These are phyloP conservation scores for Brachypteracias leptosomus DNA, from an alignment of 2,113 vertebrate species.

Conservation along the genomic window DNA sequence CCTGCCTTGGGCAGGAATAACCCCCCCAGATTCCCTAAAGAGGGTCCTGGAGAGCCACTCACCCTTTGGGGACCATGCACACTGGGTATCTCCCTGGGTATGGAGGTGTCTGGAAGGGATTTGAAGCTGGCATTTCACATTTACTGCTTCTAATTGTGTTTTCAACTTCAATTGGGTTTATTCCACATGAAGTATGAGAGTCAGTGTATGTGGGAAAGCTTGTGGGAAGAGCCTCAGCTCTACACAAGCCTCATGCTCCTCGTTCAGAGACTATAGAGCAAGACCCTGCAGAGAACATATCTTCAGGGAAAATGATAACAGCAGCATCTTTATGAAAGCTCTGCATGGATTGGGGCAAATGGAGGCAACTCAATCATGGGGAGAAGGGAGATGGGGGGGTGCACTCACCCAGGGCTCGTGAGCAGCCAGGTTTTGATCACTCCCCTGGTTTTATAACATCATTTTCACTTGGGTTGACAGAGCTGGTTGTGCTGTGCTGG, in stretches of 20 bases:
- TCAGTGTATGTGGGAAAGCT: neutral
- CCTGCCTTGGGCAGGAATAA: neutral
- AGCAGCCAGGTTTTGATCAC: neutral
- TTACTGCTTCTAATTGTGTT: neutral
- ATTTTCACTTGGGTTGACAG: neutral
- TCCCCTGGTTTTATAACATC: neutral
- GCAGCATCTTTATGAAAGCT: neutral
- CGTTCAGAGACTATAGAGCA: neutral
- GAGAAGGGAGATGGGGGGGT: neutral
- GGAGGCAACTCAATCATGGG: neutral
- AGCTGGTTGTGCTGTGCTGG: neutral
- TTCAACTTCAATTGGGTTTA: slow-evolving; percentile 31
- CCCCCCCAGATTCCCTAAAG: neutral
- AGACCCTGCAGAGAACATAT: neutral
- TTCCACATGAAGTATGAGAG: neutral
- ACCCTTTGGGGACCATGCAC: neutral
- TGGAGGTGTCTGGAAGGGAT: neutral
- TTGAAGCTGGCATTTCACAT: neutral
- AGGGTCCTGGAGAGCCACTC: neutral
- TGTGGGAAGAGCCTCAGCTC: slow-evolving; percentile 1
- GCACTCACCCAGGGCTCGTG: neutral
- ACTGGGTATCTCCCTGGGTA: neutral
- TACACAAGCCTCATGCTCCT: neutral
- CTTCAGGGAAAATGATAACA: neutral
- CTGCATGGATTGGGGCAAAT: neutral